Evolutionary conservation across 2,888 invertebrate species (phyloP).

Genomic region (Anodontia alba): DNA sequence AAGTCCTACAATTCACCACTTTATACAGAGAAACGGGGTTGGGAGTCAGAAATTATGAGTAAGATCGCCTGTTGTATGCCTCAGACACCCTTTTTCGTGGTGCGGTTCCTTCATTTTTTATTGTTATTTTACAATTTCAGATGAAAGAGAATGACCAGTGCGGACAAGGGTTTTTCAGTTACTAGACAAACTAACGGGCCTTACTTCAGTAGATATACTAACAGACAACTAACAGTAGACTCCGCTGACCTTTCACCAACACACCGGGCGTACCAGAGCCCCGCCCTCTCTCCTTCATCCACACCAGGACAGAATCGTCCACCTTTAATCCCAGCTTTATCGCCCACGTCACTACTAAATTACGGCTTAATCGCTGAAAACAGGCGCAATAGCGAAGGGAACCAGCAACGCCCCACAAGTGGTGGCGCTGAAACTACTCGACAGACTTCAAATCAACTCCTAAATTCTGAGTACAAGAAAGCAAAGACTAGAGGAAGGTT

Average conservation of each 20-base stretch:
- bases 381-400: background rate
- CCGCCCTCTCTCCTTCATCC: slow-evolving; percentile 14
- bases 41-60: no score
- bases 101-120: no score
- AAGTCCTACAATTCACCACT: no score
- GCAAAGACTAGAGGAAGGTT: slow-evolving; percentile 55
- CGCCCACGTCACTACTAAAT: background rate
- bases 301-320: background rate
- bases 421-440: background rate
- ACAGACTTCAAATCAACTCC: background rate
- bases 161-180: slow-evolving; percentile 50
- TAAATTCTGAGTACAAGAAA: background rate
- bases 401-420: background rate
- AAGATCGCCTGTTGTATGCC: no score
- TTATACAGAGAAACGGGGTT: no score
- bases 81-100: no score
- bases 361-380: slow-evolving; percentile 6
- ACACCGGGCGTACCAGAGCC: background rate
- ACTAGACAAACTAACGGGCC: slow-evolving; percentile 46
- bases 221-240: slow-evolving; percentile 45
- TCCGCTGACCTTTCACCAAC: slow-evolving; percentile 31
- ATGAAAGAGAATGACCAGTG: slow-evolving; percentile 63
- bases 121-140: slow-evolving; percentile 50
- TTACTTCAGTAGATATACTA: slow-evolving; percentile 56
- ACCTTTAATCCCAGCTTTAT: background rate